Conservation (phyloP, 64 coral and sea anemone species). For the Cladopsammia gracilis region DNA sequence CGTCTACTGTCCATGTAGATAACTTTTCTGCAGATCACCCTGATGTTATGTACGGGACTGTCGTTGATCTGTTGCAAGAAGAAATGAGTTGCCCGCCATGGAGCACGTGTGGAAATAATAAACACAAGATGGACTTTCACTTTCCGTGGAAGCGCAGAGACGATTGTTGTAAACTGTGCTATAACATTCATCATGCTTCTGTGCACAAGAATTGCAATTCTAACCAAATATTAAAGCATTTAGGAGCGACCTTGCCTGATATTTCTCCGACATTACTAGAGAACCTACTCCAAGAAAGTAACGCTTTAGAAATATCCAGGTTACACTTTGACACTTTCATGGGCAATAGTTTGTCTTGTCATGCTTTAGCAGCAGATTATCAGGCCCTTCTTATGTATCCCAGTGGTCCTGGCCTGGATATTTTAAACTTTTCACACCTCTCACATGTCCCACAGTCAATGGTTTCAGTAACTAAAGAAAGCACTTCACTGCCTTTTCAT, state of each 20-base stretch:
- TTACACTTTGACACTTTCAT: slow-evolving; percentile 3
- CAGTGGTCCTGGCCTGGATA: slow-evolving; percentile 9
- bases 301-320: not conserved
- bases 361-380: not conserved
- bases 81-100: not conserved
- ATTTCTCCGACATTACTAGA: not conserved
- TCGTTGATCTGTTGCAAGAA: not conserved
- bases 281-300: slow-evolving; percentile 29
- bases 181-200: not conserved
- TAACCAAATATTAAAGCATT: not conserved
- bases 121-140: not conserved
- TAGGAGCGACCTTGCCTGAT: not conserved
- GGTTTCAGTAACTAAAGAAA: not conserved
- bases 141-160: slow-evolving; percentile 9
- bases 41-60: slow-evolving; percentile 6
- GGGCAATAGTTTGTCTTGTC: slow-evolving; percentile 36
- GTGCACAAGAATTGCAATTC: not conserved
- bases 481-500: not conserved
- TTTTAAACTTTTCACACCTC: slow-evolving; percentile 26
- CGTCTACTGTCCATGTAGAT: not conserved
- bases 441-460: no score
- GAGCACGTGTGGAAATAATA: not conserved
- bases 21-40: slow-evolving; percentile 23
- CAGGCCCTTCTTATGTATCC: slow-evolving; percentile 17
- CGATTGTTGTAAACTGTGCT: not conserved